Evolutionary conservation across 2,113 vertebrate species (phyloP).

Genomic region (Neomonachus schauinslandi): DNA sequence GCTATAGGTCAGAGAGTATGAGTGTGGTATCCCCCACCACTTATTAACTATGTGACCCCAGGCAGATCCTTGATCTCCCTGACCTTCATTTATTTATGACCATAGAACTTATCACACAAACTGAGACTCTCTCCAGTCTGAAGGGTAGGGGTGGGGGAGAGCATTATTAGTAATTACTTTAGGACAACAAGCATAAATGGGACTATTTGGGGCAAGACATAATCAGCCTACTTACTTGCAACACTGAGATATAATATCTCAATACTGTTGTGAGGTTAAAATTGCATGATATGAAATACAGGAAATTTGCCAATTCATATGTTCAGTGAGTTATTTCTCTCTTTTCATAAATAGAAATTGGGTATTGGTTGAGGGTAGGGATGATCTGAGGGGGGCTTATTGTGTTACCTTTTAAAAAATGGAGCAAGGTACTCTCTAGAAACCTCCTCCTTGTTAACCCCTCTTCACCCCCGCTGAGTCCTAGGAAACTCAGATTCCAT

Average conservation of each 20-base stretch:
- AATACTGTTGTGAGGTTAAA: neutral
- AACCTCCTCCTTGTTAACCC: neutral
- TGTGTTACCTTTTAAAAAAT: neutral
- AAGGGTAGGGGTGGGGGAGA: neutral
- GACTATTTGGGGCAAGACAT: neutral
- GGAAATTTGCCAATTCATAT: neutral
- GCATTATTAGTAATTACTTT: neutral
- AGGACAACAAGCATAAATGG: neutral
- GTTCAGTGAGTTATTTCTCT: neutral
- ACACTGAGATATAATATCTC: neutral
- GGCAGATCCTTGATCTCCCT: neutral
- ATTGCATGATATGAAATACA: neutral
- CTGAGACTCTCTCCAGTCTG: neutral
- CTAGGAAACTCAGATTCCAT: neutral
- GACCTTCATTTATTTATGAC: neutral
- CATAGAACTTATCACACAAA: neutral
- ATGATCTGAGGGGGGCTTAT: neutral
- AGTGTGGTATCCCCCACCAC: no score
- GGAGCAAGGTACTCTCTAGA: neutral
- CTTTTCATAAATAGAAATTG: neutral
- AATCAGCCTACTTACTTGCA: neutral
- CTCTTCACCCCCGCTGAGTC: neutral
- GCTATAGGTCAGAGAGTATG: neutral
- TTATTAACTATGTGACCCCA: neutral
- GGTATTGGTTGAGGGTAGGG: neutral